Base-by-base conservation (phyloP, 2,113 vertebrate species). In the Podocnemis expansa region DNA sequence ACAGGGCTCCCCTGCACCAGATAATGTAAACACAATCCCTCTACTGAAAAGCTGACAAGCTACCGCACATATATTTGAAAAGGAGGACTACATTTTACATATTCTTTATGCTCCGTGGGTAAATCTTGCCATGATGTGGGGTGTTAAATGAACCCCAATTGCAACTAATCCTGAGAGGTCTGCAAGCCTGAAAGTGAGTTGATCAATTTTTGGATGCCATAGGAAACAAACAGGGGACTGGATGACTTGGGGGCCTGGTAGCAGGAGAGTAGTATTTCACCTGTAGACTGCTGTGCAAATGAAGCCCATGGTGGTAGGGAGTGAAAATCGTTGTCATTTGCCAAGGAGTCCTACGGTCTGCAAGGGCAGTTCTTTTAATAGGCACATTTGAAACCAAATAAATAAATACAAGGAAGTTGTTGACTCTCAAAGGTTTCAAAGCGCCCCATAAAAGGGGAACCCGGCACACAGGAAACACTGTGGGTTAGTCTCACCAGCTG, bases 401-500 rank as follows among this genome's bases (percentile, higher is more conserved):
- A 43, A 75, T 75, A 45, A 29, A 76, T 75, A 43, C 43, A 55
- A 56, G 75, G 87, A 34, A 22, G 47, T 16, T 8, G 27, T 8
- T 84, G 80, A 17, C 8, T 82, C 27, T 45, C 8, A 0, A 0
- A 86, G 11, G 29, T 55, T 51, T 58, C 45, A 0, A 0, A 60
- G 56, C 19, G 3, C 34, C 56, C 73, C 6, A 45, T 67, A n/a
- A 25, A 38, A 63, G 8, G 8, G 2, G n/a, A 56, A 81, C 1
- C 0, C 38, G 11, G 45, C 2, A 5, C 10, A 13, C 70, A 88
- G 80, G 9, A 78, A 17, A 90, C 51, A 41, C 24, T 6, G 51
- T 31, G 45, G 52, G 70, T 70, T 47, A 56, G 27, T 16, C 98
- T 98, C 93, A 99, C 99, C 99, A 99, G 99, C 96, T 98, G 97